Conservation (phyloP, 2,888 invertebrate species). For the Sphaerophoria rueppellii region DNA sequence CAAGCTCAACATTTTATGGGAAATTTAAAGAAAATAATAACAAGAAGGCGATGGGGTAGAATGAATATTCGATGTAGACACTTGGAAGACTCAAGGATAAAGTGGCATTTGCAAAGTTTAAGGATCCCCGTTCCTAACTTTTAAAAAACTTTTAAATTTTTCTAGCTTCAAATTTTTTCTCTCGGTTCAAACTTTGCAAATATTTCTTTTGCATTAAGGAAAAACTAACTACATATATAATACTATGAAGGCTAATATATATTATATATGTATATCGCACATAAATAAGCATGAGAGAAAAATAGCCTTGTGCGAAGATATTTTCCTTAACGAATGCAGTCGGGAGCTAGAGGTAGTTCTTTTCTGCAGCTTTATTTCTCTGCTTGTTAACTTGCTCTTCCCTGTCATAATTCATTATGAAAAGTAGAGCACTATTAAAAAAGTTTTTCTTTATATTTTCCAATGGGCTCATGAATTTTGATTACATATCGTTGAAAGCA, state of each 20-base stretch:
- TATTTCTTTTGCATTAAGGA: conserved; percentile 67
- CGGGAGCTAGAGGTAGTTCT: conserved; percentile 59
- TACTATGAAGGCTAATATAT: conserved; percentile 8
- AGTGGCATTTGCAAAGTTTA: conserved; percentile 71
- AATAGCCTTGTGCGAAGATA: conserved; percentile 59
- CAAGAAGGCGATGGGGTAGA: conserved; percentile 49
- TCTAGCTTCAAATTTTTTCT: conserved; percentile 67
- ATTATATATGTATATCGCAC: conserved; percentile 44
- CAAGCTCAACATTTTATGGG: conserved; percentile 52
- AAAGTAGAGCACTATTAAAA: conserved; percentile 70
- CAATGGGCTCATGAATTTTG: conserved; percentile 68
- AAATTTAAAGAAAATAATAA: conserved; percentile 71
- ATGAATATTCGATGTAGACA: conserved; percentile 68
- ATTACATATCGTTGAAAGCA: conserved; percentile 64
- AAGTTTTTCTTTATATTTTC: conserved; percentile 65
- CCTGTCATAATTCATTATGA: conserved; percentile 70
- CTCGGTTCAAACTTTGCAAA: conserved; percentile 65
- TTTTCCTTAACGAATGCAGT: conserved; percentile 65
- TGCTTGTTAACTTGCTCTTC: conserved; percentile 65
- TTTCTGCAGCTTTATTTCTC: conserved; percentile 63
- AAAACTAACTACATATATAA: conserved; percentile 38
- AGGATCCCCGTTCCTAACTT: conserved; percentile 65
- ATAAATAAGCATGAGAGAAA: conserved; percentile 64
- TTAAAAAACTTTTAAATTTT: conserved; percentile 69
- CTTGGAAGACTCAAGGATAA: conserved; percentile 68